Base-by-base conservation (phyloP, 2,888 invertebrate species). In the Rosalia funebris region DNA sequence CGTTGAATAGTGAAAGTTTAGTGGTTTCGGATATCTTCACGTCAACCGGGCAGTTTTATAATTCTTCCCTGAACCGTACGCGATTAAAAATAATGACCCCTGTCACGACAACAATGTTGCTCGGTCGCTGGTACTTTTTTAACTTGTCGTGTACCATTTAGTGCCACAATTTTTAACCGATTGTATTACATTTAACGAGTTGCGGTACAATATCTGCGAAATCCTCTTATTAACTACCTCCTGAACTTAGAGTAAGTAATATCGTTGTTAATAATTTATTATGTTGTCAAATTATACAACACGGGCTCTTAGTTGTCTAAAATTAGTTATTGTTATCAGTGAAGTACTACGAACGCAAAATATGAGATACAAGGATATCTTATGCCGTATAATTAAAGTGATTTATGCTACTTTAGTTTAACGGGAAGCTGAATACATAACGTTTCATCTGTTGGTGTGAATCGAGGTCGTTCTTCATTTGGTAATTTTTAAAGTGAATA, bases 231-330 rank as follows among this genome's bases (percentile, higher is more conserved):
- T n/a, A n/a, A n/a, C n/a, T n/a, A n/a, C n/a, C n/a, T 41, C 11
- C 17, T 17, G 15, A 19, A 41, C 41, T 41, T 41, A n/a, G 17
- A 41, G 17, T n/a, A 41, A 41, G 17, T 17, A 17, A 17, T 41
- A 41, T 41, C 10, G 16, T 17, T 17, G 41, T 19, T 41, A 16
- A 41, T 17, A 41, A 41, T 41, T 41, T 41, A 41, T 41, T 17
- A 41, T 41, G 9, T 41, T 41, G 41, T 41, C 41, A 17, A 41
- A 41, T 41, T 41, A 41, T 41, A 17, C 41, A 17, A 41, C 41
- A 41, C 17, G 41, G n/a, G 25, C 25, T 25, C 17, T 41, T 17
- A 41, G 17, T 41, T 41, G 41, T 19, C 17, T 41, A 17, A 41
- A 41, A 17, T 41, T 15, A 17, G 5, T 41, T 41, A 41, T 17